Base-by-base conservation (phyloP, 1,140 invertebrate genomes). In the Drosophila chauvacae region DNA sequence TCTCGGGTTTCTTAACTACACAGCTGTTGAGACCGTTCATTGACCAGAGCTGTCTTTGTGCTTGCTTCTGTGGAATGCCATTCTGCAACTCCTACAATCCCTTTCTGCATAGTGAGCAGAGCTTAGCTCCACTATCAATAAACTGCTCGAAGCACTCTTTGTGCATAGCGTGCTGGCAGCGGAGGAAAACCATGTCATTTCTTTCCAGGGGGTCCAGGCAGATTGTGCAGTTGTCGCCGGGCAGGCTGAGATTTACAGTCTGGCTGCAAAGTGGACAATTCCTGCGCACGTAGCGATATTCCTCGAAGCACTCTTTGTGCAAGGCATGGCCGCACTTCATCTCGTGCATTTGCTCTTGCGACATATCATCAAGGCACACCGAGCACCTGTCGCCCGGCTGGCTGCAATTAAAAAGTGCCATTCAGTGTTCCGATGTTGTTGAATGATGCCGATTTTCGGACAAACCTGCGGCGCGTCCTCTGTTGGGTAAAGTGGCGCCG, bases 281-380 rank as follows among this genome's bases (percentile, higher is more conserved):
- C 5, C 55, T 44, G 33, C 35, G 4, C 14, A 60, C 1, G 2
- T 1, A 13, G 4, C 53, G 70, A 28, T 57, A 82, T 0, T 50
- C 30, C 11, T 9, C 3, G 13, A 50, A 79, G 39, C 90, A 91
- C 0, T 4, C 3, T 0, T 66, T 35, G 50, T 91, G 77, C 53
- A 91, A 5, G 0, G 86, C 80, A 73, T 90, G 86, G 0, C 61
- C 62, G 39, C 86, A 90, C 20, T 18, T 20, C 64, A 83, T 75
- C 4, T 9, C 11, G 0, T 44, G 59, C 69, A 87, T 78, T 3
- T 63, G 23, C 5, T 2, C 35, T 0, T 2, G 1, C 0, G 1
- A 14, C 82, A 88, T 77, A 0, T 10, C 11, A 0, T 23, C 0
- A 1, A 41, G 42, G 7, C 86, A 90, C 1, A 75, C 2, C 4